A percentile compares a stretch with the other conserved stretches of the same genome.
Conservation (phyloP, 2,113 vertebrate genomes). For the Chloropsis cyanopogon region DNA sequence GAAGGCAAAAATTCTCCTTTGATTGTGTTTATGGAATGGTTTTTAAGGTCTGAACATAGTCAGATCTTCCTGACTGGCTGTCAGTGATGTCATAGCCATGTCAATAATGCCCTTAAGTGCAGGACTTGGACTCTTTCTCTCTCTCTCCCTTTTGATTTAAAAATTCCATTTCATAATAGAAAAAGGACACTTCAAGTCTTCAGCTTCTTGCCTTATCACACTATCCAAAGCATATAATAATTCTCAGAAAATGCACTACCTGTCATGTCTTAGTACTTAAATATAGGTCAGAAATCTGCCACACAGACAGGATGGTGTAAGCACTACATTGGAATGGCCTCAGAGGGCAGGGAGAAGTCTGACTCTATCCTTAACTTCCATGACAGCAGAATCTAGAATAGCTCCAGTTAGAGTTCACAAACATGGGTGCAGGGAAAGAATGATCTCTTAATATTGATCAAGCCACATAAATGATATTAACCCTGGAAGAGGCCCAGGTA, state of each 20-base stretch:
- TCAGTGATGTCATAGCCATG: background rate
- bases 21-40: background rate
- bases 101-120: slow-evolving; percentile 25
- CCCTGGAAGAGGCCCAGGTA: fast-evolving
- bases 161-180: slow-evolving; percentile 39
- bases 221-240: slow-evolving; percentile 30
- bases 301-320: background rate
- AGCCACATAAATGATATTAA: background rate
- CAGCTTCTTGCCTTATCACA: background rate
- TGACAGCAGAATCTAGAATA: background rate
- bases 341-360: background rate
- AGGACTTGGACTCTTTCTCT: background rate
- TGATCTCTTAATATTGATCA: background rate
- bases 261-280: slow-evolving; percentile 37
- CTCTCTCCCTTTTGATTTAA: background rate
- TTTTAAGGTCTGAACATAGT: slow-evolving; percentile 11
- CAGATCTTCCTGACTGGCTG: slow-evolving; percentile 2
- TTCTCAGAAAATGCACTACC: slow-evolving; percentile 20
- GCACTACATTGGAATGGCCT: background rate
- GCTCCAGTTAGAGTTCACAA: background rate
- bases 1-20: background rate
- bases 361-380: background rate
- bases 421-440: background rate
- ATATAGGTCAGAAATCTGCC: background rate
- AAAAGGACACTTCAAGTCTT: slow-evolving; percentile 35